Evolutionary conservation across 1,140 invertebrate genomes (phyloP).

Genomic region (Acyrthosiphon pisum): DNA sequence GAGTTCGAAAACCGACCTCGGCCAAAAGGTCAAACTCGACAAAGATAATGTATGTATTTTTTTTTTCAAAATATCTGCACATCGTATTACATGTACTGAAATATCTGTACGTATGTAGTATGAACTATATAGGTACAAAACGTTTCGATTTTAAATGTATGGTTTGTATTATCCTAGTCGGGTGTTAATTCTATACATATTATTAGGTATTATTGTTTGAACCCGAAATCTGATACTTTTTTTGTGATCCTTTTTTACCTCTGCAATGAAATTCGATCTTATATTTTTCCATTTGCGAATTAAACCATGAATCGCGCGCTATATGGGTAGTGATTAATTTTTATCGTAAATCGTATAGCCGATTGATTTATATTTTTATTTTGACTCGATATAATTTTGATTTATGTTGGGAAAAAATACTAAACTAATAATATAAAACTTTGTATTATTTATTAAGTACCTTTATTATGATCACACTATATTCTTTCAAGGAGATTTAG

Average conservation of each 20-base stretch:
- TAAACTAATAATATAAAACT: background rate
- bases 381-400: background rate
- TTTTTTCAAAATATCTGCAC: background rate
- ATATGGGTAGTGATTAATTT: background rate
- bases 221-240: background rate
- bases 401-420: background rate
- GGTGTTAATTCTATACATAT: background rate
- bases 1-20: constrained; percentile 41
- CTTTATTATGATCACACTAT: background rate
- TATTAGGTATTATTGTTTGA: background rate
- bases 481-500: background rate
- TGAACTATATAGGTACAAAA: background rate
- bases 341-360: background rate
- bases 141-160: background rate
- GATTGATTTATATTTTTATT: constrained; percentile 24
- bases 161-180: background rate
- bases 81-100: background rate
- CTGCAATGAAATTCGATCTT: background rate
- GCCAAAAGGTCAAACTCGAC: constrained; percentile 9
- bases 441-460: background rate
- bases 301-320: background rate
- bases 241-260: background rate
- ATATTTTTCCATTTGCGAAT: background rate
- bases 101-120: background rate
- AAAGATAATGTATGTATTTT: background rate